Evolutionary conservation across 2,113 vertebrate species (phyloP).

Genomic region (Elgaria multicarinata): DNA sequence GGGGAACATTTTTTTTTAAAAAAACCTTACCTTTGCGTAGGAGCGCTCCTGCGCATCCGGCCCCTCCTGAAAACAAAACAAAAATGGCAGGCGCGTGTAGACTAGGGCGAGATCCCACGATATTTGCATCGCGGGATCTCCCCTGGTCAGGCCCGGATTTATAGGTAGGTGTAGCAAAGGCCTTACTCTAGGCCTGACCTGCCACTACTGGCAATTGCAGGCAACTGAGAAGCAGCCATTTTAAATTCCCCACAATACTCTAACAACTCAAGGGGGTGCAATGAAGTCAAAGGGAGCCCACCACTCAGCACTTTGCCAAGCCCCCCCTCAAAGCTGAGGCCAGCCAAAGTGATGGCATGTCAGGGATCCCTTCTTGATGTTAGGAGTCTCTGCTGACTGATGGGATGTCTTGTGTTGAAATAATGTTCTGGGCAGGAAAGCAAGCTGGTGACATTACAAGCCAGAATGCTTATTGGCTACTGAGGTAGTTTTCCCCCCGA

Average conservation of each 20-base stretch:
- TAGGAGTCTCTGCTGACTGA: neutral
- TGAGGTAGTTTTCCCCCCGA: neutral
- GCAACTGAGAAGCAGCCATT: neutral
- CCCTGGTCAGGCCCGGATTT: too few species aligned
- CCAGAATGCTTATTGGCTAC: neutral
- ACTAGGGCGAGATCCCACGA: too few species aligned
- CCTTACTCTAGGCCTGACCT: neutral
- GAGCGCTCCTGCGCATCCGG: too few species aligned
- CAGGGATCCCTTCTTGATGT: neutral
- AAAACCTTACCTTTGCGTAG: too few species aligned
- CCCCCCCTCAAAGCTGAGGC: neutral
- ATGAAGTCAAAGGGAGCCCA: neutral
- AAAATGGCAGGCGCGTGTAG: too few species aligned
- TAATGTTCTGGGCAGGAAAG: neutral
- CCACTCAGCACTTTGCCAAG: neutral
- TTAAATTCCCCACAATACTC: neutral
- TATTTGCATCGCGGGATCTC: too few species aligned
- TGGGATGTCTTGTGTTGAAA: neutral
- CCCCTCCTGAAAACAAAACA: too few species aligned
- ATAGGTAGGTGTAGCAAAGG: too few species aligned
- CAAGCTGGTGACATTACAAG: neutral
- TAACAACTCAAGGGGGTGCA: neutral
- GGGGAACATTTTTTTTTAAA: too few species aligned
- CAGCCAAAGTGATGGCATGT: neutral
- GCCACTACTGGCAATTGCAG: neutral